Base-by-base conservation (phyloP, 1,140 invertebrate species). In the Drosophila repletoides region DNA sequence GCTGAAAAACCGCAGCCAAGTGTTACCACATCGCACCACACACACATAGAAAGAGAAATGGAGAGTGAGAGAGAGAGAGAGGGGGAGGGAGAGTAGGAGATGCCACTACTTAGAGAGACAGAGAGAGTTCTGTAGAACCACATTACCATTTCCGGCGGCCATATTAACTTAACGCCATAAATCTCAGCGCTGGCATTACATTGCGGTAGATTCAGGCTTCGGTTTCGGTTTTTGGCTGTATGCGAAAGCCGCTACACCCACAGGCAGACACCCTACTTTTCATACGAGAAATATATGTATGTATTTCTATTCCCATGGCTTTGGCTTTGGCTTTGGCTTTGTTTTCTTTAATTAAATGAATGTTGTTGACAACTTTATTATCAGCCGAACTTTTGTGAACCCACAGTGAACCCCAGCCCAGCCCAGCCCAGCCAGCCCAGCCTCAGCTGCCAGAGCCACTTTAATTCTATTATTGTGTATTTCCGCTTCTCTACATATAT, bases 301-400 rank as follows among this genome's bases (percentile, higher is more conserved):
- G 31, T 31, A 49, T 61, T 67, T 15, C 49, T 84, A 84, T 86
- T 86, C 80, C 80, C 75, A 72, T 66, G 86, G 81, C 24, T 7
- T 4, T 26, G 24, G 24, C 24, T 73, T 46, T 26, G 46, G 63
- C 66, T 71, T 63, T 86, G 71, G 75, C 66, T 86, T 79, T 84
- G 80, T 86, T 84, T 84, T 86, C 81, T 84, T 84, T 84, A 84
- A 84, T 84, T 80, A 84, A 84, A 84, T 83, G 77, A 83, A 83
- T 84, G 72, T 86, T 86, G 80, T 86, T 84, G 80, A 84, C 76
- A 80, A 80, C 79, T 83, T 83, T 83, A 83, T 83, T 83, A 83
- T 83, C 77, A 84, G 77, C 79, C 74, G 69, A 83, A 83, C 77
- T 83, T n/a, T 83, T 77, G 60, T 76, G 77, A 76, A 73, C 61